Evolutionary conservation across 1,140 invertebrate species (phyloP).

Genomic region (Caenorhabditis briggsae): DNA sequence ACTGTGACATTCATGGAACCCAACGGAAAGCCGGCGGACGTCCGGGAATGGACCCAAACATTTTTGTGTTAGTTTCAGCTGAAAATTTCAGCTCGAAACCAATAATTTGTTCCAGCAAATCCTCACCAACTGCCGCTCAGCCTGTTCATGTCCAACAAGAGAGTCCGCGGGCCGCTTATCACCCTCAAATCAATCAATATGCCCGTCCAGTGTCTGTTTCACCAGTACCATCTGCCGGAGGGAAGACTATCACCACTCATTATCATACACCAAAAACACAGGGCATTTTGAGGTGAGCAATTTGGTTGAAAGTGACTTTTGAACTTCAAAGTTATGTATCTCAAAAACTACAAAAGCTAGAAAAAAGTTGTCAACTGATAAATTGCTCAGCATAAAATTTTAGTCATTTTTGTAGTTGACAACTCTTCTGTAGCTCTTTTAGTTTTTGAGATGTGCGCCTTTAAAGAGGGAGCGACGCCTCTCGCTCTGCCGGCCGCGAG

Average conservation of each 20-base stretch:
- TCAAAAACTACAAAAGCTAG: no score
- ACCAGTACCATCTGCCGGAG: conserved; percentile 30
- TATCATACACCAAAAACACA: conserved; percentile 59
- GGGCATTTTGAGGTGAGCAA: conserved; percentile 48
- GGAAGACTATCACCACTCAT: conserved; percentile 40
- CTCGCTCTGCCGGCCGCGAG: no score
- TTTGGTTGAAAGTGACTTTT: background rate
- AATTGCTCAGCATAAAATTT: no score
- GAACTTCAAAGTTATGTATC: no score
- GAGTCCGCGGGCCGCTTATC: conserved; percentile 64
- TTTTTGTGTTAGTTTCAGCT: conserved; percentile 54
- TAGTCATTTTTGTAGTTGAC: no score
- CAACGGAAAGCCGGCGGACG: conserved; percentile 62
- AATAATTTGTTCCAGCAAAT: conserved; percentile 15
- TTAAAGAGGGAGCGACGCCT: no score
- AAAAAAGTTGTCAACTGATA: no score
- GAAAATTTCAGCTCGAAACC: background rate
- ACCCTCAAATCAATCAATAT: conserved; percentile 63
- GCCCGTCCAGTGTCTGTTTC: conserved; percentile 18
- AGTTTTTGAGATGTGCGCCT: no score
- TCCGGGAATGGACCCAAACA: conserved; percentile 58
- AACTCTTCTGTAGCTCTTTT: no score
- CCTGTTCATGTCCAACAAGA: conserved; percentile 41
- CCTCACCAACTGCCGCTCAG: conserved; percentile 59
- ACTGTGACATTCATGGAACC: conserved; percentile 93